phyloP scores from a whole-genome alignment of 2,797 vertebrate genomes.

The Paratrypauchen microcephalus region DNA sequence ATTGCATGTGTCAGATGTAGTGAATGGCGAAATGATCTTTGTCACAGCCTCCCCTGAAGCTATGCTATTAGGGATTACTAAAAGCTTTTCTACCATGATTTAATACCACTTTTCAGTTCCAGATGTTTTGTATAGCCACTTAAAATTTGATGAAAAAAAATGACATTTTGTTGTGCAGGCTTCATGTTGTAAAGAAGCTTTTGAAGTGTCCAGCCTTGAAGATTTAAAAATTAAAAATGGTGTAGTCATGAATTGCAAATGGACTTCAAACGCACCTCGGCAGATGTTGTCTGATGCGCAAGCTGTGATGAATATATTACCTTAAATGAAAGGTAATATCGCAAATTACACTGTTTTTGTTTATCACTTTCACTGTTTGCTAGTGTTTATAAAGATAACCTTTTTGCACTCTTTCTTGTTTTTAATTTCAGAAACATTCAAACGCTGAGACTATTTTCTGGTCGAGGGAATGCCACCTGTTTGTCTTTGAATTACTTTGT shows the following conservation, averaged over 20 bases:
- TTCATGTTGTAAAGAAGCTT: slow-evolving; percentile 2
- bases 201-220: slow-evolving; percentile 5
- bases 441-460: neutral
- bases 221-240: neutral
- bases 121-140: neutral
- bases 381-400: neutral
- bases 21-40: neutral
- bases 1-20: too few species aligned
- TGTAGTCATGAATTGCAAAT: slow-evolving; percentile 11
- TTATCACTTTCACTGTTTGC: slow-evolving; percentile 18
- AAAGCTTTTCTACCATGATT: neutral
- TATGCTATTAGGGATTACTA: neutral
- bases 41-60: neutral
- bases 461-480: too few species aligned
- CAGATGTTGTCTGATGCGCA: slow-evolving; percentile 25
- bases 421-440: neutral
- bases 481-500: too few species aligned
- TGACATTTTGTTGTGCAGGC: neutral
- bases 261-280: slow-evolving; percentile 9
- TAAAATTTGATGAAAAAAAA: neutral
- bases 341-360: slow-evolving; percentile 19
- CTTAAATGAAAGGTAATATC: slow-evolving; percentile 14
- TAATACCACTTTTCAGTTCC: neutral
- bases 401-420: neutral
- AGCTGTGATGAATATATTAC: slow-evolving; percentile 16